These are phyloP conservation scores for Cheirogaleus major DNA, from an alignment of 2,797 vertebrate genomes.

Conservation along the genomic window DNA sequence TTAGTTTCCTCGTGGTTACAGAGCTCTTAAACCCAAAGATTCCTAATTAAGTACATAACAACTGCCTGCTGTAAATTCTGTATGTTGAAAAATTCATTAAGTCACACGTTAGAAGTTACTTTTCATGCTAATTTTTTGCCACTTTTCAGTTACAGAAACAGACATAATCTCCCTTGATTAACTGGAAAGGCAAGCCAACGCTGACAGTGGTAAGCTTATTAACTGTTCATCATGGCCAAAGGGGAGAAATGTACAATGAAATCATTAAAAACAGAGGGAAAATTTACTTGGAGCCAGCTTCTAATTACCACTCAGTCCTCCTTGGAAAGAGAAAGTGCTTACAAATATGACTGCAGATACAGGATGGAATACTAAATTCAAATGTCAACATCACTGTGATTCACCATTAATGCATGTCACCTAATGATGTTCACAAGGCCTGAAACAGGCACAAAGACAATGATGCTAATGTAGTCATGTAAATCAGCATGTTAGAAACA, in stretches of 20 bases:
- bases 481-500: background rate
- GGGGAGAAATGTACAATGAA: background rate
- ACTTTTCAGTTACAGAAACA: background rate
- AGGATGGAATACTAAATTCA: background rate
- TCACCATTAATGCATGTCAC: rapidly evolving
- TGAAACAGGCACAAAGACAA: background rate
- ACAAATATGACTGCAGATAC: background rate
- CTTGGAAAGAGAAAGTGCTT: background rate
- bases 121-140: background rate
- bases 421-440: background rate
- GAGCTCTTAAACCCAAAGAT: background rate
- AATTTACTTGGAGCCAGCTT: background rate
- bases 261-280: background rate
- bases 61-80: background rate
- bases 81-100: background rate
- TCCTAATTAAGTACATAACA: background rate
- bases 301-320: background rate
- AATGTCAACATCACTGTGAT: background rate
- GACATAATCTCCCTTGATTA: background rate
- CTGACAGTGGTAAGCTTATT: background rate
- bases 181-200: background rate
- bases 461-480: rapidly evolving
- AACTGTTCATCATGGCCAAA: background rate
- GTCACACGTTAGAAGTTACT: background rate
- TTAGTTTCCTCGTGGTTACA: background rate